Conservation (phyloP, 2,797 vertebrate genomes). For the Phrynocephalus guinanensis region DNA sequence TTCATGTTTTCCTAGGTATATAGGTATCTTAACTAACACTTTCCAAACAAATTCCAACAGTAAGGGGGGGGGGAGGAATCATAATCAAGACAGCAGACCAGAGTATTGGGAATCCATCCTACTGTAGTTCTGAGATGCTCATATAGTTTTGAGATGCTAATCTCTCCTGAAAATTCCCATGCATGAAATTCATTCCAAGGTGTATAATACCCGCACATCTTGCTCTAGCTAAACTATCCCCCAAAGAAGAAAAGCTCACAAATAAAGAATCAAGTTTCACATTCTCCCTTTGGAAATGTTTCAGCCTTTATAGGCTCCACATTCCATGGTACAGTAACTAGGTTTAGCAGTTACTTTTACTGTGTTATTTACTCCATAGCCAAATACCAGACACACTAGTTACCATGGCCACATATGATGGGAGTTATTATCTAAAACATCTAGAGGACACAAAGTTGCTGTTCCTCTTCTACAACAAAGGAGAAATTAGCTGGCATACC, state of each 20-base stretch:
- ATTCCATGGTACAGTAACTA: not conserved
- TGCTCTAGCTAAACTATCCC: too few species aligned
- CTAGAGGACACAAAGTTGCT: not conserved
- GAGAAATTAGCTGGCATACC: constrained; percentile 48
- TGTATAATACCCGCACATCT: too few species aligned
- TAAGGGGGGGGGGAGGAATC: not conserved
- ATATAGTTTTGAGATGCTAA: too few species aligned
- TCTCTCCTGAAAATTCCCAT: too few species aligned
- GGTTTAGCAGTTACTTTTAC: not conserved
- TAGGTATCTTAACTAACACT: not conserved
- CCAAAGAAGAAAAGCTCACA: too few species aligned
- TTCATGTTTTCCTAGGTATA: not conserved
- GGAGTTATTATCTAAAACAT: not conserved
- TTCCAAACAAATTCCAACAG: not conserved
- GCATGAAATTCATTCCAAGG: too few species aligned
- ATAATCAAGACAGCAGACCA: not conserved
- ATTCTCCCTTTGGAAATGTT: too few species aligned
- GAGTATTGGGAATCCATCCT: not conserved
- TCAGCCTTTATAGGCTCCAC: not conserved
- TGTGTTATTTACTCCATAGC: too few species aligned
- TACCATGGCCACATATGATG: not conserved
- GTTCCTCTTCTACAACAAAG: not conserved
- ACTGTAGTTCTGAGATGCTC: too few species aligned
- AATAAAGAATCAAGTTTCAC: too few species aligned
- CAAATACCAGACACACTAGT: too few species aligned